Conservation (phyloP, 2,888 invertebrate species). For the Stenolophus ochropezus region DNA sequence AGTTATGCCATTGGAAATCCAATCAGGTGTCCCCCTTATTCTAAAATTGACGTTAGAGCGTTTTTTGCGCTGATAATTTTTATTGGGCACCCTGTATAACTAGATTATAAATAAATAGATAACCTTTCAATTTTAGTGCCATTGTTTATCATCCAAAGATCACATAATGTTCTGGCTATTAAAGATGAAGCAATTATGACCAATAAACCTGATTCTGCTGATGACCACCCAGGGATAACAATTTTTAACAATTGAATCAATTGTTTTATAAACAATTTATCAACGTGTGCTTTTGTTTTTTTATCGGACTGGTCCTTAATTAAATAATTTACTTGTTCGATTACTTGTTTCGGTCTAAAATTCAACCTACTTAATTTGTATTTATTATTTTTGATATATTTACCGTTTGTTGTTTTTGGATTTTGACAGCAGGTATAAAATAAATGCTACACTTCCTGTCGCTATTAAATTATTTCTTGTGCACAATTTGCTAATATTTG, state of each 20-base stretch:
- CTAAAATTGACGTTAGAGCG: too few relatives aligned
- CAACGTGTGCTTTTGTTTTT: conserved; percentile 83
- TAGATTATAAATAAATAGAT: neutral
- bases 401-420: conserved; percentile 72
- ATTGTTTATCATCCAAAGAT: conserved; percentile 97
- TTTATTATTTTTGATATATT: neutral
- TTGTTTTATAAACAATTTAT: conserved; percentile 84
- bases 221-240: conserved; percentile 86
- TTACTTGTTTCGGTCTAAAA: conserved; percentile 75
- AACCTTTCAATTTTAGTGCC: conserved; percentile 95
- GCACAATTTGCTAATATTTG: conserved; percentile 84
- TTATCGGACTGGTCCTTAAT: conserved; percentile 81
- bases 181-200: conserved; percentile 86
- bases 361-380: too few relatives aligned
- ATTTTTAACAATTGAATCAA: conserved; percentile 82
- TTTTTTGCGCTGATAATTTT: too few relatives aligned
- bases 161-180: conserved; percentile 92
- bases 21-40: too few relatives aligned
- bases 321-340: conserved; percentile 86
- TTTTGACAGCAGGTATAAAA: conserved; percentile 77
- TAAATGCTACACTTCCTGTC: conserved; percentile 80
- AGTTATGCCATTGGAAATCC: too few relatives aligned
- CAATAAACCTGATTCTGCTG: conserved; percentile 85
- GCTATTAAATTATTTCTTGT: conserved; percentile 80
- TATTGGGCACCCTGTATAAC: too few relatives aligned